These are phyloP conservation scores for Neopipo cinnamomea DNA, from an alignment of 2,113 vertebrate species.

Conservation along the genomic window DNA sequence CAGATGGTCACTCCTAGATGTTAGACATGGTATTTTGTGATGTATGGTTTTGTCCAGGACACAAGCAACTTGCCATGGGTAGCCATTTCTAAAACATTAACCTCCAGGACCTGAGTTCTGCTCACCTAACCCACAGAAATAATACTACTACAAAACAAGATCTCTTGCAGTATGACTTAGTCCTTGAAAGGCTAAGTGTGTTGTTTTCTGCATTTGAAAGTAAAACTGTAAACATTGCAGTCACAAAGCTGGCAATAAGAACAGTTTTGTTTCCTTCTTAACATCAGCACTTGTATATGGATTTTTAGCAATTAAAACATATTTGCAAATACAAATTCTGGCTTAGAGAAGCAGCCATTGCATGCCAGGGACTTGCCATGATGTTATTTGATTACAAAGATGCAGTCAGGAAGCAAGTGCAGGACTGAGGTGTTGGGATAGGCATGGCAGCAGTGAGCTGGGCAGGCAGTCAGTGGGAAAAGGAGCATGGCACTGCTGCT, in stretches of 20 bases:
- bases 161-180: neutral
- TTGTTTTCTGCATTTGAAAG: neutral
- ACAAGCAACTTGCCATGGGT: neutral
- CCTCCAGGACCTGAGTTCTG: neutral
- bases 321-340: neutral
- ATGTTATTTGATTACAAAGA: neutral
- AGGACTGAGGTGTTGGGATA: fast-evolving
- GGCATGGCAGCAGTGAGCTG: neutral
- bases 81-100: neutral
- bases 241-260: neutral
- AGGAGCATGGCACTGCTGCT: fast-evolving
- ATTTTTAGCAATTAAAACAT: neutral
- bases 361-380: neutral
- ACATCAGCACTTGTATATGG: neutral
- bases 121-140: neutral
- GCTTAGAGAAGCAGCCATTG: neutral
- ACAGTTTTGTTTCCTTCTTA: neutral
- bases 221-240: neutral
- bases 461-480: neutral
- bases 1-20: neutral
- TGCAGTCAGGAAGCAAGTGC: neutral
- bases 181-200: neutral
- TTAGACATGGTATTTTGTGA: neutral
- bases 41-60: neutral
- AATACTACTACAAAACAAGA: neutral